These are phyloP conservation scores for Odocoileus virginianus DNA, from an alignment of 2,113 vertebrate species.

Conservation along the genomic window DNA sequence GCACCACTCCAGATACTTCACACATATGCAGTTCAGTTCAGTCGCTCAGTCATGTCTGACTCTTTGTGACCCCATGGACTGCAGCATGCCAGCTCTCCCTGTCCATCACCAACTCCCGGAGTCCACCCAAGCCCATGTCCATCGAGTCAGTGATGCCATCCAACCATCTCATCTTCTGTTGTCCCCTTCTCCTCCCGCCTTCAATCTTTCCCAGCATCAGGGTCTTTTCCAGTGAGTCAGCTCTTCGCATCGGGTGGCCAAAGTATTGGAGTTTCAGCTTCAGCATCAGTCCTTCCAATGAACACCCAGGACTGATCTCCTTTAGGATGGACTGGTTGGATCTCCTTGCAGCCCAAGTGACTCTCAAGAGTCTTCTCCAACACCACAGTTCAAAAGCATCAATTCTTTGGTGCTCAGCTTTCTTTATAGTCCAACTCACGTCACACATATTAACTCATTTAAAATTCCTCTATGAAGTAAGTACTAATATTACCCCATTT, in stretches of 20 bases:
- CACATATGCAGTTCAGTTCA: neutral
- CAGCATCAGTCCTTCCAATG: neutral
- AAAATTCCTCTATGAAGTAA: neutral
- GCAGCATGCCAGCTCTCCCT: neutral
- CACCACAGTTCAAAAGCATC: neutral
- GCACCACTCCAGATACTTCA: neutral
- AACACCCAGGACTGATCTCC: neutral
- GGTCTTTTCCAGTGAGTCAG: neutral
- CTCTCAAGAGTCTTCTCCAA: neutral
- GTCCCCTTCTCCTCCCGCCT: neutral
- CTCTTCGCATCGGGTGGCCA: fast-evolving
- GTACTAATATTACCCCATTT: neutral
- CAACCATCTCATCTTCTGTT: neutral
- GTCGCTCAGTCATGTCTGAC: fast-evolving
- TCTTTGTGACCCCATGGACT: neutral
- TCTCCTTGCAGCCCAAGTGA: neutral
- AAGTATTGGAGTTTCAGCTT: neutral
- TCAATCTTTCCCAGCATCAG: neutral
- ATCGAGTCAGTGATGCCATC: neutral
- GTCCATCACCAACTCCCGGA: neutral
- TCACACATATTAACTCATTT: neutral
- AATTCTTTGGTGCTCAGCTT: fast-evolving
- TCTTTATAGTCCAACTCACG: neutral
- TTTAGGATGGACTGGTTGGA: neutral
- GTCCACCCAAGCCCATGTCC: neutral